Conservation (phyloP, 2,888 invertebrate genomes). For the Cheilosia variabilis region DNA sequence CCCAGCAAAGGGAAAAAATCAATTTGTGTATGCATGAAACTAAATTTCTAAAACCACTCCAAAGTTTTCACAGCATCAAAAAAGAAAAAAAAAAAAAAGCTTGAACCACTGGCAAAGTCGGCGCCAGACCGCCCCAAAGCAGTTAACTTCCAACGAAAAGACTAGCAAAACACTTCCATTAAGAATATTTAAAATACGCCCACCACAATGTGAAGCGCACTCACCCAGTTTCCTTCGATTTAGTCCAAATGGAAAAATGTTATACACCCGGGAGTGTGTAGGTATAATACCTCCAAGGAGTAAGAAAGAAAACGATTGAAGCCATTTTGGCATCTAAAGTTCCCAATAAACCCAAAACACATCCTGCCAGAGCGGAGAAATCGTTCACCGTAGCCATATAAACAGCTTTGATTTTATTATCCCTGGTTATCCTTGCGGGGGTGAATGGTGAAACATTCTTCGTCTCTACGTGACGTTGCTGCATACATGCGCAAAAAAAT, state of each 20-base stretch:
- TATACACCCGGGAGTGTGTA: background rate
- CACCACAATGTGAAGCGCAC: slow-evolving; percentile 29
- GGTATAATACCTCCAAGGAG: background rate
- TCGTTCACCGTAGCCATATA: slow-evolving; percentile 61
- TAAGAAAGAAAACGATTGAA: slow-evolving; percentile 41
- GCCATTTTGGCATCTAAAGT: slow-evolving; percentile 61
- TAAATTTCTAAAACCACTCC: background rate
- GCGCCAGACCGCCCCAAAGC: slow-evolving; percentile 36
- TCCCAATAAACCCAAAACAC: slow-evolving; percentile 45
- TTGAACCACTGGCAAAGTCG: background rate
- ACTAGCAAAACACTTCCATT: slow-evolving; percentile 57
- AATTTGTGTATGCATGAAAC: too few species aligned
- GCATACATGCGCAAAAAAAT: slow-evolving; percentile 57
- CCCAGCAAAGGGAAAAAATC: too few species aligned
- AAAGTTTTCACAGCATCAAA: background rate
- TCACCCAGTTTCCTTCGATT: slow-evolving; percentile 30
- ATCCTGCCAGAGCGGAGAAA: slow-evolving; percentile 45
- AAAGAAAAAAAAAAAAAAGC: background rate
- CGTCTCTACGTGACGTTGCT: slow-evolving; percentile 9
- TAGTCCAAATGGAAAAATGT: slow-evolving; percentile 1
- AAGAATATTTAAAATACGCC: slow-evolving; percentile 54
- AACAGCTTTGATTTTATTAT: slow-evolving; percentile 66
- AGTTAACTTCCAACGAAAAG: slow-evolving; percentile 40
- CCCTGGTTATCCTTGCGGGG: slow-evolving; percentile 34
- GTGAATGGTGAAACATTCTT: background rate